phyloP scores from a whole-genome alignment of 2,797 vertebrate genomes.

The Thamnophis elegans region DNA sequence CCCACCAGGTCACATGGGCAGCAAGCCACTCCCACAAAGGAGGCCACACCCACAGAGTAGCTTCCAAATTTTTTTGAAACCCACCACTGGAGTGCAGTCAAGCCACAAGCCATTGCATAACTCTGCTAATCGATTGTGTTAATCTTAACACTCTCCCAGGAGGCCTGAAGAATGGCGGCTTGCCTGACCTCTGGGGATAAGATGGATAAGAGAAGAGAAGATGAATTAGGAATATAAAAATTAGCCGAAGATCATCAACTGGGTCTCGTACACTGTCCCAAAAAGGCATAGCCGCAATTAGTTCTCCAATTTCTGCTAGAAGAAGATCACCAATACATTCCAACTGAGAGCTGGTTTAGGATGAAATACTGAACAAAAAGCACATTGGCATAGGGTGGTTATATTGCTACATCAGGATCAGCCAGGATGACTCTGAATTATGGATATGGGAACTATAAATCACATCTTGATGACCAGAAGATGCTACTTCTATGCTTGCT shows the following conservation, averaged over 20 bases:
- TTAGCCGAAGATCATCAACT: not conserved
- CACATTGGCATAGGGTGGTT: not conserved
- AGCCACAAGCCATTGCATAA: not conserved
- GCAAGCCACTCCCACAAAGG: too few species aligned
- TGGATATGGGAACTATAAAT: not conserved
- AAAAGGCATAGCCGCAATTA: not conserved
- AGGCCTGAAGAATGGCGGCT: not conserved
- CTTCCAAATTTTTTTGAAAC: too few species aligned
- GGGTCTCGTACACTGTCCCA: not conserved
- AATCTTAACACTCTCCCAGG: not conserved
- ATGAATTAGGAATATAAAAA: too few species aligned
- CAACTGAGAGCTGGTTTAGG: not conserved
- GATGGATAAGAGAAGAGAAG: not conserved
- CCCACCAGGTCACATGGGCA: too few species aligned
- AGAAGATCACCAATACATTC: not conserved
- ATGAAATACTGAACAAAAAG: not conserved
- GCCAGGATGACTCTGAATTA: not conserved
- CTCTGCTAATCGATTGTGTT: not conserved
- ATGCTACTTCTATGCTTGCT: not conserved
- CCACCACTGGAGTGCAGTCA: not conserved
- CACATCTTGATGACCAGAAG: not conserved
- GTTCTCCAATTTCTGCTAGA: not conserved
- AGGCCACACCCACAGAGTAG: too few species aligned
- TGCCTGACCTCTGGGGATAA: not conserved
- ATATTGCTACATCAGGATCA: not conserved